Conservation (phyloP, 2,888 invertebrate genomes). For the Athalia cordata region DNA sequence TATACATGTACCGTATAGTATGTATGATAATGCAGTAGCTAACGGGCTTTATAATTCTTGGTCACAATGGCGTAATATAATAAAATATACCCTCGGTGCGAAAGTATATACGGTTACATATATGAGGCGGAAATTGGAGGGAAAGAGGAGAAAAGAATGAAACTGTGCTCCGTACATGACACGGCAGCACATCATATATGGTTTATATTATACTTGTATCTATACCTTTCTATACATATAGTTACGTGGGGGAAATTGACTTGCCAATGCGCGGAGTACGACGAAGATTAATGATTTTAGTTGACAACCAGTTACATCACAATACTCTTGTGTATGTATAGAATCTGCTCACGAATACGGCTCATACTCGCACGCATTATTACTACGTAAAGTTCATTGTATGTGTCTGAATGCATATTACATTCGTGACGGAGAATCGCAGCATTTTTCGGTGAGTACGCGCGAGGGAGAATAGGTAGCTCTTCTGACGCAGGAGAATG, state of each 20-base stretch:
- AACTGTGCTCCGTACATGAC: background rate
- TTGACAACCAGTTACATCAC: background rate
- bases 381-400: too few relatives aligned
- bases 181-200: too few relatives aligned
- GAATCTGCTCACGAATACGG: too few relatives aligned
- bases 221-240: background rate
- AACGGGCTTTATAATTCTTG: constrained; percentile 11
- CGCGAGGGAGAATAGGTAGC: too few relatives aligned
- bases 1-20: background rate
- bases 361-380: too few relatives aligned
- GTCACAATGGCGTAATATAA: background rate
- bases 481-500: too few relatives aligned
- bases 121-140: background rate
- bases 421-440: too few relatives aligned
- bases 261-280: constrained; percentile 20
- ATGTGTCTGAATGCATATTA: too few relatives aligned
- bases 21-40: too few relatives aligned
- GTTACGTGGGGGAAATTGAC: constrained; percentile 30
- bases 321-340: background rate
- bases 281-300: background rate
- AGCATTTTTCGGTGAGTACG: too few relatives aligned
- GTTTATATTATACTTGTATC: too few relatives aligned
- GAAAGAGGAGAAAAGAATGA: constrained; percentile 28
- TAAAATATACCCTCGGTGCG: background rate
- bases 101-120: background rate